These are phyloP conservation scores for Percopsis transmontana DNA, from an alignment of 2,113 vertebrate genomes.

Conservation along the genomic window DNA sequence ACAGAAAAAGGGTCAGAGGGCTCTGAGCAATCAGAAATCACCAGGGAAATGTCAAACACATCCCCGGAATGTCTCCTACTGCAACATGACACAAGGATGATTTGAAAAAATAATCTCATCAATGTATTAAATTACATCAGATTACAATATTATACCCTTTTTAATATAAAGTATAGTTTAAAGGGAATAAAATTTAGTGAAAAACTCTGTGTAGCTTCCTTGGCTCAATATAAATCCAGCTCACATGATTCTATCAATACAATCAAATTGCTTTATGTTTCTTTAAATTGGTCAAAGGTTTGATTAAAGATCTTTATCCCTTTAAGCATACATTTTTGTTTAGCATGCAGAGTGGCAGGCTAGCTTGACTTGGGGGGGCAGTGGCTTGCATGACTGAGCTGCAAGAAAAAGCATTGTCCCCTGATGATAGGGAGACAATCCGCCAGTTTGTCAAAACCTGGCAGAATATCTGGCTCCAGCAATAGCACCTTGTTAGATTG, in stretches of 20 bases:
- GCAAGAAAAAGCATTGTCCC: constrained; percentile 59
- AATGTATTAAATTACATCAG: constrained; percentile 27
- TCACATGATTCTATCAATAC: no score
- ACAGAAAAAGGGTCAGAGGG: constrained; percentile 60
- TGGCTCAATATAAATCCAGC: no score
- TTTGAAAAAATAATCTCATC: constrained; percentile 16
- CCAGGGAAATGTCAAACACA: constrained; percentile 60
- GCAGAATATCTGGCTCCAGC: constrained; percentile 74
- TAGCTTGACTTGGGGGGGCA: constrained; percentile 33
- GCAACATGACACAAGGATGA: constrained; percentile 40
- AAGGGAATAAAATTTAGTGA: no score
- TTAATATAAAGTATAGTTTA: no score
- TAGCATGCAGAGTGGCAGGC: constrained; percentile 29
- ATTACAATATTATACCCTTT: no score
- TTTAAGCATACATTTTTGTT: no score
- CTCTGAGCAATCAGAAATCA: constrained; percentile 60
- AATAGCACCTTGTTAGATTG: constrained; percentile 97
- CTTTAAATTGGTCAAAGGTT: no score
- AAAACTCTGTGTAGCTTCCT: no score
- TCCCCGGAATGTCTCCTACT: constrained; percentile 35
- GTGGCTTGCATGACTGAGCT: constrained; percentile 63
- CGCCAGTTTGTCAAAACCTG: constrained; percentile 74
- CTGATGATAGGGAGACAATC: constrained; percentile 77
- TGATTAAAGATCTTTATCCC: no score
- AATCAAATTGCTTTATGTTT: no score